phyloP scores from a whole-genome alignment of 37 sponge, comb jelly and placozoan genomes.

The Agelas oroides region DNA sequence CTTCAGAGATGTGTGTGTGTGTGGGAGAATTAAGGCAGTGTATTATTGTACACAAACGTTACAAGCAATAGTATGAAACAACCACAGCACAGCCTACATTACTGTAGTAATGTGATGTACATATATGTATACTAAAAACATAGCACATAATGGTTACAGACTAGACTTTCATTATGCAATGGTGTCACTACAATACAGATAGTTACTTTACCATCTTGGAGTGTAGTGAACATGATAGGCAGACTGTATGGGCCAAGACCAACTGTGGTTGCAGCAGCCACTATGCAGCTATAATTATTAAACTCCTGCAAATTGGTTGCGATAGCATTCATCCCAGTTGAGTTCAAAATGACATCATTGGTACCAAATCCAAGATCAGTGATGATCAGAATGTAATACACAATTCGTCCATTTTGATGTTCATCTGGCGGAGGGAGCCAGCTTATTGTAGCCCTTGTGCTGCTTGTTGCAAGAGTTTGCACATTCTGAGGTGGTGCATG shows the following conservation, averaged over 20 bases:
- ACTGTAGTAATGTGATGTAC: too few species aligned
- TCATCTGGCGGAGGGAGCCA: constrained; percentile 27
- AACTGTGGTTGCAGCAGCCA: constrained; percentile 3
- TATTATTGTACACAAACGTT: too few species aligned
- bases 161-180: too few species aligned
- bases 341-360: too few species aligned
- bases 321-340: background rate
- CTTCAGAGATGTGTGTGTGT: too few species aligned
- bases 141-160: too few species aligned
- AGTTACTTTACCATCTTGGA: constrained; percentile 15
- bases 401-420: constrained; percentile 28
- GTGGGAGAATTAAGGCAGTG: too few species aligned
- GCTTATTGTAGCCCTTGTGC: background rate
- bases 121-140: too few species aligned
- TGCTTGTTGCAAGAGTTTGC: background rate
- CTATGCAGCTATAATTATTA: constrained; percentile 4
- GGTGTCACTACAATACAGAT: too few species aligned
- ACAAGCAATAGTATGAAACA: too few species aligned
- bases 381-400: constrained; percentile 1
- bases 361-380: background rate
- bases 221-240: background rate
- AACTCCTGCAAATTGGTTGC: constrained; percentile 5
- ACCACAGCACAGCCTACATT: too few species aligned
- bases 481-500: background rate
- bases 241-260: constrained; percentile 22